These are phyloP conservation scores for Esperia sulphurella DNA, from an alignment of 2,888 invertebrate genomes.

Conservation along the genomic window DNA sequence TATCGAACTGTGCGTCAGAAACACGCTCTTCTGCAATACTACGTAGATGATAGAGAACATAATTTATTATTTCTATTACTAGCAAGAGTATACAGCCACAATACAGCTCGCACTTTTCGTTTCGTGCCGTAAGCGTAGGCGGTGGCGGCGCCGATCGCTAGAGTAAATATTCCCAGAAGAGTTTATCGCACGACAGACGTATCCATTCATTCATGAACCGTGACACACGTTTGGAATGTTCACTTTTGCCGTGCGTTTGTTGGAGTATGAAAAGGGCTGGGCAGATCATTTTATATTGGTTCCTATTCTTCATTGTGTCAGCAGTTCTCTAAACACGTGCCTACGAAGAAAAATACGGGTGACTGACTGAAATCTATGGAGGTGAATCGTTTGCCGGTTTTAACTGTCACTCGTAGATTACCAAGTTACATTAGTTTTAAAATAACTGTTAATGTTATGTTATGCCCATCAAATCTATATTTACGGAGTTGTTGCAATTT, in stretches of 20 bases:
- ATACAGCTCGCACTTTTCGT: background rate
- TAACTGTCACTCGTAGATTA: slow-evolving; percentile 5
- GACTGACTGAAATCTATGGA: slow-evolving; percentile 20
- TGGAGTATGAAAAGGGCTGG: slow-evolving; percentile 15
- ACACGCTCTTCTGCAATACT: too few species aligned
- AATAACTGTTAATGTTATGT: background rate
- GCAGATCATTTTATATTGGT: slow-evolving; percentile 37
- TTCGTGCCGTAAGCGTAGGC: slow-evolving; percentile 34
- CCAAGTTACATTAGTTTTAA: slow-evolving; percentile 2
- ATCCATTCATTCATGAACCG: slow-evolving; percentile 62
- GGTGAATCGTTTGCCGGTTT: slow-evolving; percentile 13
- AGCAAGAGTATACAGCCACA: background rate
- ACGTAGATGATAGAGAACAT: too few species aligned
- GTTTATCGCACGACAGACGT: slow-evolving; percentile 49
- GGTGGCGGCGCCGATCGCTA: slow-evolving; percentile 52
- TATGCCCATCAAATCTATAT: slow-evolving; percentile 1
- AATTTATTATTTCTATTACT: too few species aligned
- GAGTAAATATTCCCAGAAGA: slow-evolving; percentile 66
- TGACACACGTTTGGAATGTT: slow-evolving; percentile 31
- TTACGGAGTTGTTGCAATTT: background rate
- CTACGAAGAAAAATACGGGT: slow-evolving; percentile 26
- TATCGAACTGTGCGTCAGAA: too few species aligned
- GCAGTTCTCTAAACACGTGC: slow-evolving; percentile 24
- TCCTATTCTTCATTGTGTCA: slow-evolving; percentile 37
- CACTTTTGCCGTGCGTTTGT: background rate